phyloP scores from a whole-genome alignment of 2,113 vertebrate genomes.

The Strix aluco region DNA sequence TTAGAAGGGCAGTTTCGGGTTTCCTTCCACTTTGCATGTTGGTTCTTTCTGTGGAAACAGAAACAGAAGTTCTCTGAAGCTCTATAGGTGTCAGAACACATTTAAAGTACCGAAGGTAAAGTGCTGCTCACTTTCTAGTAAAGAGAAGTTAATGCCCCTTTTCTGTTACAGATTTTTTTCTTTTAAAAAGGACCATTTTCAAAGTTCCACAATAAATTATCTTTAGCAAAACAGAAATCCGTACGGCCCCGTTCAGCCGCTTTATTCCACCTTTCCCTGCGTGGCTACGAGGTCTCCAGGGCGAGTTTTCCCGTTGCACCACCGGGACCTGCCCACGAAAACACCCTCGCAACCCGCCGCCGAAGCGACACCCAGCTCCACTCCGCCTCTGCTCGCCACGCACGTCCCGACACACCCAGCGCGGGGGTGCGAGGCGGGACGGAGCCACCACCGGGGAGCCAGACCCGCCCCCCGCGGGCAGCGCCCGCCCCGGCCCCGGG shows the following conservation, averaged over 20 bases:
- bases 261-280: background rate
- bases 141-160: background rate
- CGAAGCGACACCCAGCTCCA: background rate
- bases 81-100: background rate
- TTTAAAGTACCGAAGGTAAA: background rate
- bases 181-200: background rate
- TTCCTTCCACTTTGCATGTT: constrained; percentile 41
- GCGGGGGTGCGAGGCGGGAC: no score
- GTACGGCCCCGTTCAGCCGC: rapidly evolving
- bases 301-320: rapidly evolving
- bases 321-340: rapidly evolving
- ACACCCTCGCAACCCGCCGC: rapidly evolving
- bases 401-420: no score
- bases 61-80: constrained; percentile 50
- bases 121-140: background rate
- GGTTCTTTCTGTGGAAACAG: constrained; percentile 63
- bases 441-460: no score
- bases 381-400: no score
- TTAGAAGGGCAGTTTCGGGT: background rate
- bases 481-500: background rate
- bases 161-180: background rate
- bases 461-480: no score
- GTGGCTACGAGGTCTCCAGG: background rate
- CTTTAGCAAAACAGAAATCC: background rate
- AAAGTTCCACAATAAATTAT: background rate